phyloP scores from a whole-genome alignment of 1,140 invertebrate genomes.

The Zaprionus tsacasi region DNA sequence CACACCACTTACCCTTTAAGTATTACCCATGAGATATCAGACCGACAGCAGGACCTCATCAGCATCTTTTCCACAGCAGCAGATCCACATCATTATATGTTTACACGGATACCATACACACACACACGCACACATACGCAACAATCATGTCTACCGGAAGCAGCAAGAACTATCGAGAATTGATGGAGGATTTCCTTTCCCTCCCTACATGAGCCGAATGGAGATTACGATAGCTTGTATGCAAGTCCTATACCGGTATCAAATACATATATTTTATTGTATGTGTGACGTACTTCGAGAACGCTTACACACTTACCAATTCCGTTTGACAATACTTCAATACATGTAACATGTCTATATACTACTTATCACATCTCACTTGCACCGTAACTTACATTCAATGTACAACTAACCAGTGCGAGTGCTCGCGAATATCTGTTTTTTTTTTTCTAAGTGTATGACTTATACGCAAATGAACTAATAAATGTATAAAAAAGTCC shows the following conservation, averaged over 20 bases:
- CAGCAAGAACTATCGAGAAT: not conserved
- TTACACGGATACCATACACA: not conserved
- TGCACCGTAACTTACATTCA: constrained; percentile 34
- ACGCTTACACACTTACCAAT: constrained; percentile 26
- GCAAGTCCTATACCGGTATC: not conserved
- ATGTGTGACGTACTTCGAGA: not conserved
- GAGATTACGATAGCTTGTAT: not conserved
- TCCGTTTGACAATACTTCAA: constrained; percentile 44
- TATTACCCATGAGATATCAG: constrained; percentile 47
- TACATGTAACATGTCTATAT: constrained; percentile 9
- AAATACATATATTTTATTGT: not conserved
- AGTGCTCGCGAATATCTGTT: constrained; percentile 14
- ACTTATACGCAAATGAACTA: not conserved
- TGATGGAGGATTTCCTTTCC: no score
- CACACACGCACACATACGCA: not conserved
- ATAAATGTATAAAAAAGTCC: constrained; percentile 37
- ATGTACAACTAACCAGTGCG: constrained; percentile 29
- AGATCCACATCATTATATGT: not conserved
- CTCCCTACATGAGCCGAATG: no score
- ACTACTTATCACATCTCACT: constrained; percentile 9
- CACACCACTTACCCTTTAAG: constrained; percentile 43
- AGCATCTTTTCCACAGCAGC: not conserved
- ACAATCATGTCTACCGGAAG: not conserved
- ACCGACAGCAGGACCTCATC: not conserved
- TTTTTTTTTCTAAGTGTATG: constrained; percentile 19